Conservation (phyloP, 92 coral and sea anemone species). For the Actinostola sp. region DNA sequence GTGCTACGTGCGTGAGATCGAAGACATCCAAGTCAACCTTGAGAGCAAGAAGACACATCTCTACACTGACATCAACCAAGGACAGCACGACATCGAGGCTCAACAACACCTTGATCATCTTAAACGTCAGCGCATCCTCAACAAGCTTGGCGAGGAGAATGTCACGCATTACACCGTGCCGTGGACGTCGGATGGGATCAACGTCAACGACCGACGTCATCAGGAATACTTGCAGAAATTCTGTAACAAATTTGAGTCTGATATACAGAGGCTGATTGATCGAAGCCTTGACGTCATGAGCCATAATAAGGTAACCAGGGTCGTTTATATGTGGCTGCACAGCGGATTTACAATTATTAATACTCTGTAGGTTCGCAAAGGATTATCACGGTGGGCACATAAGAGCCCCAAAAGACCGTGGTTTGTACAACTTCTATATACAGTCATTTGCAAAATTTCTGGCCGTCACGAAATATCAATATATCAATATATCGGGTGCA, state of each 20-base stretch:
- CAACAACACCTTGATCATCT: conserved; percentile 60
- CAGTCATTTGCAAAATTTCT: too few species aligned
- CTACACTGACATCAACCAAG: conserved; percentile 65
- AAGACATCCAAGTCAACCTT: conserved; percentile 75
- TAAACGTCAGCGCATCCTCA: conserved; percentile 65
- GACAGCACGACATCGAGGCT: conserved; percentile 72
- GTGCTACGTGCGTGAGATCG: conserved; percentile 78
- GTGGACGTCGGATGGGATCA: conserved; percentile 77
- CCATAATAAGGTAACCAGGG: conserved; percentile 24
- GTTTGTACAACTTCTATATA: too few species aligned
- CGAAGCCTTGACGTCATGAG: conserved; percentile 57
- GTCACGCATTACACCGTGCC: conserved; percentile 73
- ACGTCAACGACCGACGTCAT: conserved; percentile 72
- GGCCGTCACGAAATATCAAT: too few species aligned
- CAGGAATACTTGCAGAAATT: conserved; percentile 63
- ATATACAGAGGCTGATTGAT: conserved; percentile 68
- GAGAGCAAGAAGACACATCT: conserved; percentile 43
- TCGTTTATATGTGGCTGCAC: neutral
- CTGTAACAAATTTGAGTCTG: conserved; percentile 72
- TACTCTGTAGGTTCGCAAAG: too few species aligned
- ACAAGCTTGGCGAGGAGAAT: conserved; percentile 61
- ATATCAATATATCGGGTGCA: too few species aligned
- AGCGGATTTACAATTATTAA: neutral
- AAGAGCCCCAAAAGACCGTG: too few species aligned
- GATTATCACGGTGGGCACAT: too few species aligned